Evolutionary conservation across 2,113 vertebrate genomes (phyloP).

Genomic region (Erythrocebus patas): DNA sequence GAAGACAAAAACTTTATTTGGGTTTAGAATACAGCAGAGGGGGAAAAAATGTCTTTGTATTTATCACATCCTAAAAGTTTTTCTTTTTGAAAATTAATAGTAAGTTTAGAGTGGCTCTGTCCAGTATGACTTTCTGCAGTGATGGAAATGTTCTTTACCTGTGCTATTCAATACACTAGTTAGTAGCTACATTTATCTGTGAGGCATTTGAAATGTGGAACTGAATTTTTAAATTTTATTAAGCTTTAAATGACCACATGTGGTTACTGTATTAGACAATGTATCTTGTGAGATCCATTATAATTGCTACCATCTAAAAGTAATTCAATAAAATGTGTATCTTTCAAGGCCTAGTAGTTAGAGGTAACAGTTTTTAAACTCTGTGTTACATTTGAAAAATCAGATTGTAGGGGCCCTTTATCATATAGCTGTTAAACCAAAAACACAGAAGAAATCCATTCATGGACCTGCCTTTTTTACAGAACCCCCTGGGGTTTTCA

Average conservation of each 20-base stretch:
- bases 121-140: too few relatives aligned
- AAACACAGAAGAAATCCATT: background rate
- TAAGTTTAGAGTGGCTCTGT: background rate
- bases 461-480: background rate
- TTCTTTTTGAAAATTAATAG: background rate
- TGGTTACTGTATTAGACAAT: background rate
- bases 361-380: background rate
- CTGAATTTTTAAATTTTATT: background rate
- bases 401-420: background rate
- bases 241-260: background rate
- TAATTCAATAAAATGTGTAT: background rate
- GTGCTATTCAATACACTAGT: background rate
- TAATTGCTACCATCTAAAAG: background rate
- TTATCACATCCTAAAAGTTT: background rate
- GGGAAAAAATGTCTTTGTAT: background rate
- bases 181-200: background rate
- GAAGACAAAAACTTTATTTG: slow-evolving; percentile 19
- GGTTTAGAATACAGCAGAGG: background rate
- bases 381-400: background rate
- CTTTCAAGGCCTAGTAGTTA: background rate
- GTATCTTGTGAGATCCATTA: background rate
- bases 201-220: background rate
- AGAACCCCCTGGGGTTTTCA: background rate
- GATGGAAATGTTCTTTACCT: background rate
- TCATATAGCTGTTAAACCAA: background rate